Base-by-base conservation (phyloP, 2,113 vertebrate genomes). In the Ia io region DNA sequence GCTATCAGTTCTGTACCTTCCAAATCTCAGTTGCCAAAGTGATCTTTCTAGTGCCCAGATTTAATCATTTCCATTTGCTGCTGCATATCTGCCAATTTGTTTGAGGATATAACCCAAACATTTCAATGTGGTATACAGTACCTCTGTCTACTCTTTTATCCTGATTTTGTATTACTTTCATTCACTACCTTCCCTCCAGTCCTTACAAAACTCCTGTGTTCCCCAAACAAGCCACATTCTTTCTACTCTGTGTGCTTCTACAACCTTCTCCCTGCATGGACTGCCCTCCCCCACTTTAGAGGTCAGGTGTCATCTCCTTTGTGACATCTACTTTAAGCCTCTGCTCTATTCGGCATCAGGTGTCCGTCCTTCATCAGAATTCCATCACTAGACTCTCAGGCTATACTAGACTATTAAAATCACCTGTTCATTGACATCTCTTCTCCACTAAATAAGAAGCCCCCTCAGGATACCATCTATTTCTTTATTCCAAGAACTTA, bases 401-500 rank as follows among this genome's bases (percentile, higher is more conserved):
- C 16, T 79, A 69, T 2, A 14, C 6, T 18, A 80, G 17, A 47
- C 20, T n/a, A 63, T 40, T 73, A 53, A 78, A 73, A 51, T 61
- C 28, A 6, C n/a, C 82, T 87, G 23, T 84, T 82, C 37, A 44
- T n/a, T 73, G 32, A 7, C 14, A 86, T 35, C 11, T 61, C 77
- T 80, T 51, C 44, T 86, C 28, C 28, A 14, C 71, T 40, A 70
- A 89, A 84, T 16, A 42, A 78, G 67, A 80, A 76, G 5, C 59
- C 25, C 18, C n/a, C 79, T 80, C 37, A 40, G 56, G 25, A n/a
- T 59, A 22, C 3, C 30, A 18, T 61, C 59, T 77, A 17, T 71
- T 84, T 91, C 79, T 84, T 89, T 74, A 83, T 92, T 79, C 37
- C 37, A 37, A 84, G 65, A 84, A 78, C 44, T 78, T 56, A 35